A percentile compares a stretch with the other conserved stretches of the same genome.
Conservation (phyloP, 2,797 vertebrate species). For the Takifugu ocellatus region DNA sequence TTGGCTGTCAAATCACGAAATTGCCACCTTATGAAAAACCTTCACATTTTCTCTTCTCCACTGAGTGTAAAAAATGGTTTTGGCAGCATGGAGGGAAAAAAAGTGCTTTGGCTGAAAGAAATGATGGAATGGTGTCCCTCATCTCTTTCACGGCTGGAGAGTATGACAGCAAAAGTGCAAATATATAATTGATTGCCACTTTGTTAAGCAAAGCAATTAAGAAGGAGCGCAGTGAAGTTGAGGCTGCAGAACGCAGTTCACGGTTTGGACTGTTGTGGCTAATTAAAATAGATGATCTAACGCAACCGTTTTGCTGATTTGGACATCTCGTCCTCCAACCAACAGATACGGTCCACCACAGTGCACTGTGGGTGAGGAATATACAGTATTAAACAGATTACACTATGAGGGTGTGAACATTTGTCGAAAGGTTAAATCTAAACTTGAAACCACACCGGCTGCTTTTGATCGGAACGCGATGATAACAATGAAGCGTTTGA, state of each 20-base stretch:
- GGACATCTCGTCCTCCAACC: slow-evolving; percentile 11
- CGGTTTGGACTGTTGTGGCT: slow-evolving; percentile 44
- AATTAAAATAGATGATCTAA: slow-evolving; percentile 69
- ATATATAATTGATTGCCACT: slow-evolving; percentile 77
- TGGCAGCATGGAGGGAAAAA: slow-evolving; percentile 5
- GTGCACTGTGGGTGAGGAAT: too few species aligned
- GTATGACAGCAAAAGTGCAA: slow-evolving; percentile 67
- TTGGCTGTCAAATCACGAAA: slow-evolving; percentile 55
- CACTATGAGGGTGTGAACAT: too few species aligned
- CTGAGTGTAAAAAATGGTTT: slow-evolving; percentile 42
- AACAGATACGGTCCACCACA: too few species aligned
- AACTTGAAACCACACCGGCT: too few species aligned
- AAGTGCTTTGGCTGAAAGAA: slow-evolving; percentile 40
- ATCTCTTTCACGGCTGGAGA: slow-evolving; percentile 70
- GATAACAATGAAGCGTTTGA: too few species aligned
- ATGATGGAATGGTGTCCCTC: slow-evolving; percentile 58
- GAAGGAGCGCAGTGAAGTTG: slow-evolving; percentile 51
- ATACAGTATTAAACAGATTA: too few species aligned
- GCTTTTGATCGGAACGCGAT: too few species aligned
- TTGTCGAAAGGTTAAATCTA: too few species aligned
- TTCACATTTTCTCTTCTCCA: slow-evolving; percentile 38
- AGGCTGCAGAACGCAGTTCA: slow-evolving; percentile 43
- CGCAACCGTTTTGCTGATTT: slow-evolving; percentile 17
- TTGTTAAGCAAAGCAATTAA: slow-evolving; percentile 78
- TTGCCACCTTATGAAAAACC: slow-evolving; percentile 28